Conservation (phyloP, 2,888 invertebrate species). For the Callinectes sapidus region DNA sequence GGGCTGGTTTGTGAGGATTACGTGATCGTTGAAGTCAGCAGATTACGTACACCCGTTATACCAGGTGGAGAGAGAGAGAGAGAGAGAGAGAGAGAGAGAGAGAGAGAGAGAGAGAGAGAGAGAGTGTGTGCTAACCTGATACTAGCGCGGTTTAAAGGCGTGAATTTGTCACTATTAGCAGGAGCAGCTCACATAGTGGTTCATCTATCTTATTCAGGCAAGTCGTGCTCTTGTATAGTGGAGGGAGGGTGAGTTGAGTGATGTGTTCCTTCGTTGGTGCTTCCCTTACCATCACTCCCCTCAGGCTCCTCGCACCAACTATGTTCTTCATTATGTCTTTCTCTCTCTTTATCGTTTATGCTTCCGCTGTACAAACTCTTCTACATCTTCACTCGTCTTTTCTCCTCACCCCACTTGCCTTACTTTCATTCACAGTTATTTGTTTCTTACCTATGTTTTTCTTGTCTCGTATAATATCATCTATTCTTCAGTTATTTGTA, state of each 20-base stretch:
- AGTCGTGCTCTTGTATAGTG: neutral
- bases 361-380: too few relatives aligned
- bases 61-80: neutral
- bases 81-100: constrained; percentile 21
- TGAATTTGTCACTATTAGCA: neutral
- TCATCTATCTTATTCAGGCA: neutral
- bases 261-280: neutral
- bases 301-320: neutral
- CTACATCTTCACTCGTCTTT: too few relatives aligned
- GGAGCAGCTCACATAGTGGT: neutral
- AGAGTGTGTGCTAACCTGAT: neutral
- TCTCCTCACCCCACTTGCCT: too few relatives aligned
- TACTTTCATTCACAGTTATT: too few relatives aligned
- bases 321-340: too few relatives aligned
- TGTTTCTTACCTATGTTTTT: too few relatives aligned
- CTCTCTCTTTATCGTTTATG: neutral
- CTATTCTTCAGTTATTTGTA: too few relatives aligned
- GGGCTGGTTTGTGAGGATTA: constrained; percentile 1
- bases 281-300: neutral
- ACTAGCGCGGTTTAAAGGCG: neutral
- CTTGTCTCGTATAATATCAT: too few relatives aligned
- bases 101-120: neutral
- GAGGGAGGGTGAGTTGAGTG: neutral
- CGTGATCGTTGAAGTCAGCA: neutral
- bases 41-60: neutral